Percentiles rank a stretch among this genome's conserved stretches.
Conservation (phyloP, 1,140 invertebrate species). For the Drosophila nigromelanica region DNA sequence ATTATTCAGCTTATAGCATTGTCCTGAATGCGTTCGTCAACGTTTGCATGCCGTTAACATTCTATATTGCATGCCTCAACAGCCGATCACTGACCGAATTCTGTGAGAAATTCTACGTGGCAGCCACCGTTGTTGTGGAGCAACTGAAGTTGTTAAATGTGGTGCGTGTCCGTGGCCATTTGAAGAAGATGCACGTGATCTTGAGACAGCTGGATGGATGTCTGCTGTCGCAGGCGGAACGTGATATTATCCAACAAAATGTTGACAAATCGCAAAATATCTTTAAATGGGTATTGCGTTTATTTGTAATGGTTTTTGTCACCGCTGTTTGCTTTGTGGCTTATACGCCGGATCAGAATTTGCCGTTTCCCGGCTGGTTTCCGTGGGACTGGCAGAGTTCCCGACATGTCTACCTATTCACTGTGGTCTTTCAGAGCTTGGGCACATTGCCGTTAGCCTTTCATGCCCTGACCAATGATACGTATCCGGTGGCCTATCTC, state of each 20-base stretch:
- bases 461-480: conserved; percentile 29
- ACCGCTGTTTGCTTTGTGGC: not conserved
- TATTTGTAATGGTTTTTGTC: not conserved
- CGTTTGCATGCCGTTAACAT: not conserved
- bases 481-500: conserved; percentile 66
- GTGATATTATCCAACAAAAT: conserved; percentile 8
- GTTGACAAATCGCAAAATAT: not conserved
- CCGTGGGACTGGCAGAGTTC: conserved; percentile 60
- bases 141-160: conserved; percentile 52
- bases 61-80: conserved; percentile 30
- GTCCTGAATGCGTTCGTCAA: not conserved
- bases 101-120: conserved; percentile 55
- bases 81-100: conserved; percentile 35
- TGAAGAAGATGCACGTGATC: conserved; percentile 28
- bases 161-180: conserved; percentile 9
- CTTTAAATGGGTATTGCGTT: not conserved
- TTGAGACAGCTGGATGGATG: conserved; percentile 49
- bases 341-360: not conserved
- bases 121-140: conserved; percentile 22
- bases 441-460: not conserved
- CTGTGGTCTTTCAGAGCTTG: conserved; percentile 5
- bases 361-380: conserved; percentile 53
- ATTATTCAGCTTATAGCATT: conserved; percentile 50
- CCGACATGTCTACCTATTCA: conserved; percentile 8
- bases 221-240: conserved; percentile 19